Evolutionary conservation across 2,888 invertebrate species (phyloP).

Genomic region (Xylota segnis): DNA sequence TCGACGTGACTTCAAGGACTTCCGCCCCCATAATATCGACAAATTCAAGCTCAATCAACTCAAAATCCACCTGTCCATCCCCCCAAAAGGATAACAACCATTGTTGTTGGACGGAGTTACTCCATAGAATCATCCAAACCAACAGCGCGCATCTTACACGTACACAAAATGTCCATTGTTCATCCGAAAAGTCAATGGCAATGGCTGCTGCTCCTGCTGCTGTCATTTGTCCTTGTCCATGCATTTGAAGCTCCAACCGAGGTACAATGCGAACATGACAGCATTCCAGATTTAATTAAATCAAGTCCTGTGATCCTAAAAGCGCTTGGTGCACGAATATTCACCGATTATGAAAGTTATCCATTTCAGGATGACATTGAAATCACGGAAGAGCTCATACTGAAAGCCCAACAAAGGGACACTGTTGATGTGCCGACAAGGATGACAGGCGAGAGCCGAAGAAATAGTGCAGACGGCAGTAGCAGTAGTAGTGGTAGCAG

Average conservation of each 20-base stretch:
- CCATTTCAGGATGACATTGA: conserved; percentile 73
- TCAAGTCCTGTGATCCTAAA: conserved; percentile 84
- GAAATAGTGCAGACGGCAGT: conserved; percentile 6
- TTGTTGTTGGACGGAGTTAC: conserved; percentile 1
- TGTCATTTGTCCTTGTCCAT: conserved; percentile 74
- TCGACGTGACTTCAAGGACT: conserved; percentile 68
- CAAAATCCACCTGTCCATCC: conserved; percentile 33
- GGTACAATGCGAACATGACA: conserved; percentile 81
- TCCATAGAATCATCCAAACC: conserved; percentile 2
- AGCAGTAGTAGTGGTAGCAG: not conserved
- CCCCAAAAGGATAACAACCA: not conserved
- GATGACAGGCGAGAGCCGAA: conserved; percentile 25
- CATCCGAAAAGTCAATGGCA: conserved; percentile 74
- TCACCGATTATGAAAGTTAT: conserved; percentile 81
- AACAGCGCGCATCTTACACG: not conserved
- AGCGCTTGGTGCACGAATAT: conserved; percentile 83
- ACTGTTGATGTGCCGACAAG: conserved; percentile 51
- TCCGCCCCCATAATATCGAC: conserved; percentile 41
- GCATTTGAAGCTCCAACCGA: conserved; percentile 67
- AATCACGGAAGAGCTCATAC: conserved; percentile 70
- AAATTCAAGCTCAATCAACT: conserved; percentile 64
- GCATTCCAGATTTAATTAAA: conserved; percentile 83
- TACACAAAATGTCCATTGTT: conserved; percentile 72
- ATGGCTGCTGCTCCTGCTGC: conserved; percentile 69
- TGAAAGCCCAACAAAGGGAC: conserved; percentile 61